A percentile compares a stretch with the other conserved stretches of the same genome.
phyloP scores from a whole-genome alignment of 2,888 invertebrate species.

The Hypercompe scribonia region DNA sequence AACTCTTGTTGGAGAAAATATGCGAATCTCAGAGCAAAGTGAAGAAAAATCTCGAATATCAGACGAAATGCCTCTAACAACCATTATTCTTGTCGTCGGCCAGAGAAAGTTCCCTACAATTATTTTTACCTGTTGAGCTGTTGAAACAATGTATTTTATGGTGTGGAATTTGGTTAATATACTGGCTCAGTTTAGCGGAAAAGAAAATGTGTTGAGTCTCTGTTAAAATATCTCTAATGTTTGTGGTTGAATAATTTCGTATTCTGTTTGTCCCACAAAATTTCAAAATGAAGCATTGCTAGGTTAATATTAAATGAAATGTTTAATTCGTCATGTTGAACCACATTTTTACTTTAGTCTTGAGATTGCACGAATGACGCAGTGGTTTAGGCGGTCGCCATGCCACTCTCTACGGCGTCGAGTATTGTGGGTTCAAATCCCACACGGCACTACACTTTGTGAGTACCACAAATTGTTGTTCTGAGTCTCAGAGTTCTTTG shows the following conservation, averaged over 20 bases:
- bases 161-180: slow-evolving; percentile 67
- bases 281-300: slow-evolving; percentile 32
- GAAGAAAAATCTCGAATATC: slow-evolving; percentile 59
- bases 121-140: slow-evolving; percentile 74
- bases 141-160: slow-evolving; percentile 63
- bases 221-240: slow-evolving; percentile 49
- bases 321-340: background rate
- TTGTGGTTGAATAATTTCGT: slow-evolving; percentile 50
- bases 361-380: no score
- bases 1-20: slow-evolving; percentile 60
- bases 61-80: slow-evolving; percentile 45
- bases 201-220: slow-evolving; percentile 56
- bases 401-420: no score
- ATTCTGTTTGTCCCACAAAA: slow-evolving; percentile 40
- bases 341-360: no score
- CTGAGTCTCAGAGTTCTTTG: no score
- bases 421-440: no score
- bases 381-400: no score
- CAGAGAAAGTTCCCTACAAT: slow-evolving; percentile 56
- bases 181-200: slow-evolving; percentile 62
- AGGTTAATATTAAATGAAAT: slow-evolving; percentile 26
- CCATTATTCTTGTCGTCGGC: slow-evolving; percentile 58
- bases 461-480: no score
- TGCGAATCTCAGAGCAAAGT: slow-evolving; percentile 51
- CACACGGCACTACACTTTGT: no score